These are phyloP conservation scores for Sinocyclocheilus anshuiensis DNA, from an alignment of 2,113 vertebrate genomes.

Conservation along the genomic window DNA sequence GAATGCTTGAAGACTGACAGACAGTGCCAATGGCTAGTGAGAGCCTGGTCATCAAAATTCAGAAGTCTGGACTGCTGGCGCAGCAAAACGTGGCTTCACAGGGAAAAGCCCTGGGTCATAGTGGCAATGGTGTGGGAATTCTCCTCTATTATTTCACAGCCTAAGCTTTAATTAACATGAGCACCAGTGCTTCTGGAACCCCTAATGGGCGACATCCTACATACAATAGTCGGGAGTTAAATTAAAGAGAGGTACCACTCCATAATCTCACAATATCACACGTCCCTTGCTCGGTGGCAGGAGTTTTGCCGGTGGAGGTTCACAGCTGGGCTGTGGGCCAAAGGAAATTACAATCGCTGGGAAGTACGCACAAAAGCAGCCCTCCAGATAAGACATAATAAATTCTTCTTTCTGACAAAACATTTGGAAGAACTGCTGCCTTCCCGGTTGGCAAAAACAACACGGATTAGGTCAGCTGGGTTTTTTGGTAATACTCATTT, in stretches of 20 bases:
- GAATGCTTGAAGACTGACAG: neutral
- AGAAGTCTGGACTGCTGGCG: constrained; percentile 36
- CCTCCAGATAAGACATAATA: constrained; percentile 6
- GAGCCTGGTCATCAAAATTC: neutral
- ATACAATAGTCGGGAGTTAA: constrained; percentile 45
- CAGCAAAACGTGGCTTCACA: constrained; percentile 60
- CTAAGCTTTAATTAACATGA: constrained; percentile 70
- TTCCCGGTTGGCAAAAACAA: constrained; percentile 9
- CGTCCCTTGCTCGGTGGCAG: constrained; percentile 13
- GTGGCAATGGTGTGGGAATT: constrained; percentile 61
- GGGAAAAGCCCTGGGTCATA: constrained; percentile 51
- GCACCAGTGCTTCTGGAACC: constrained; percentile 53
- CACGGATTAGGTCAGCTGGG: neutral
- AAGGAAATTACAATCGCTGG: constrained; percentile 16
- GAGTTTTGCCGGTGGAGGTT: neutral
- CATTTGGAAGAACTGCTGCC: neutral
- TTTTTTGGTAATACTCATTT: neutral
- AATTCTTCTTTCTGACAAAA: neutral
- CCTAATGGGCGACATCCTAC: constrained; percentile 55
- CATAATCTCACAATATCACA: constrained; percentile 42
- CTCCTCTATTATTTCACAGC: constrained; percentile 57
- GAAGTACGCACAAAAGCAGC: constrained; percentile 22
- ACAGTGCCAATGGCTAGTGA: constrained; percentile 5
- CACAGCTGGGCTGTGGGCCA: constrained; percentile 5
- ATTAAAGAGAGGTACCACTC: constrained; percentile 54